These are phyloP conservation scores for Laothoe populi DNA, from an alignment of 2,888 invertebrate genomes.

Conservation along the genomic window DNA sequence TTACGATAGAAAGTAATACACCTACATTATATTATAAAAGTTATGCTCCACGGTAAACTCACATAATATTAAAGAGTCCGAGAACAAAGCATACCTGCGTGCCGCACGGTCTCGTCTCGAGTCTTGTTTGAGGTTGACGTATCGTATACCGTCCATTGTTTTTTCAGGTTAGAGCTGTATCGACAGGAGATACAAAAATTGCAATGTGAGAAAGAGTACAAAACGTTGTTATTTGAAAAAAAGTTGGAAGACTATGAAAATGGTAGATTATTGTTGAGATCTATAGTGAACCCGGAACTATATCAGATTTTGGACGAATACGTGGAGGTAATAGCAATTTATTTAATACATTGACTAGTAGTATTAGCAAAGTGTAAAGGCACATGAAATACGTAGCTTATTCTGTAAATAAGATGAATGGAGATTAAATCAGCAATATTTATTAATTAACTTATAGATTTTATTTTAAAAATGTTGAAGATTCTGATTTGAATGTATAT, in stretches of 20 bases:
- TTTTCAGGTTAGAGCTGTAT: slow-evolving; percentile 55
- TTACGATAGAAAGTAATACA: too few relatives aligned
- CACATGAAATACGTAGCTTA: too few relatives aligned
- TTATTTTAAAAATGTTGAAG: too few relatives aligned
- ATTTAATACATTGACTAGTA: too few relatives aligned
- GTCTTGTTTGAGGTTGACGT: background rate
- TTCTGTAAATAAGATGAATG: too few relatives aligned
- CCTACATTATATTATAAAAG: too few relatives aligned
- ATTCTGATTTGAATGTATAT: too few relatives aligned
- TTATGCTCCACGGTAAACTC: background rate
- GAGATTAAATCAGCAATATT: too few relatives aligned
- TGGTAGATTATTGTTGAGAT: slow-evolving; percentile 20
- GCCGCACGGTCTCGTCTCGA: background rate
- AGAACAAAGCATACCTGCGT: background rate
- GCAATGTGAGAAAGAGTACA: slow-evolving; percentile 50
- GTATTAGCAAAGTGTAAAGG: too few relatives aligned
- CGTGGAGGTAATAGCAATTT: slow-evolving; percentile 27
- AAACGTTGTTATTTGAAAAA: slow-evolving; percentile 44
- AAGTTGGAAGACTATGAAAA: slow-evolving; percentile 48
- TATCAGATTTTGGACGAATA: slow-evolving; percentile 25
- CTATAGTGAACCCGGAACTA: slow-evolving; percentile 25
- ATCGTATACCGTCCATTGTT: slow-evolving; percentile 11
- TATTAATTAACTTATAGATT: too few relatives aligned
- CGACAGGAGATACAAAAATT: slow-evolving; percentile 47
- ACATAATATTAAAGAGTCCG: background rate